Conservation (phyloP, 2,797 vertebrate genomes). For the Rhinichthys osculus region DNA sequence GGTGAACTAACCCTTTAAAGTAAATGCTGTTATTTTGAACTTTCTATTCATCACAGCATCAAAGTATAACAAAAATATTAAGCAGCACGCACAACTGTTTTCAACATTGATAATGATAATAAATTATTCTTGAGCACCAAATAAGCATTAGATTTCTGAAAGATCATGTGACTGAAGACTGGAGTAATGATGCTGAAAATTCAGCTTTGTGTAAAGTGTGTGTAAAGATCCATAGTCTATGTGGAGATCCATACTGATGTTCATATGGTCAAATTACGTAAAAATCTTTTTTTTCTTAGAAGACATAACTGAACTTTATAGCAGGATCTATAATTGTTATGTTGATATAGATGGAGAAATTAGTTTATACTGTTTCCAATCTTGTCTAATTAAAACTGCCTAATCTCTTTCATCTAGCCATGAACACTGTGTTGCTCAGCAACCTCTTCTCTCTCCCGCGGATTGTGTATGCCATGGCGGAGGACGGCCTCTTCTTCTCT, state of each 20-base stretch:
- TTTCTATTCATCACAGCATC: too few relatives aligned
- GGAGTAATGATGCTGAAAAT: background rate
- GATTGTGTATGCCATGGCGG: constrained; percentile 95
- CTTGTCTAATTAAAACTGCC: background rate
- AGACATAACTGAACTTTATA: background rate
- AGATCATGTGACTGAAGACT: background rate
- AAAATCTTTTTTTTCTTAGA: background rate
- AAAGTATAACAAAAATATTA: too few relatives aligned
- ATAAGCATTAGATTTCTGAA: background rate
- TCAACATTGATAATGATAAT: background rate
- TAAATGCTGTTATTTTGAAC: background rate
- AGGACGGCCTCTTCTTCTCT: constrained; percentile 93
- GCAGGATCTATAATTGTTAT: background rate
- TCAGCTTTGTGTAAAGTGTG: too few relatives aligned
- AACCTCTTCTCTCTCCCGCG: constrained; percentile 96
- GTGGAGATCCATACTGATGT: background rate
- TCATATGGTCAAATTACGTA: background rate
- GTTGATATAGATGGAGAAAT: background rate
- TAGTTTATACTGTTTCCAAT: background rate
- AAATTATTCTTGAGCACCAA: background rate
- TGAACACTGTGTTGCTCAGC: constrained; percentile 96
- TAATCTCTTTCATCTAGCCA: constrained; percentile 78
- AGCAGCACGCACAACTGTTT: too few relatives aligned
- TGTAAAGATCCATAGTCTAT: accelerated
- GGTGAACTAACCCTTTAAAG: too few relatives aligned